Base-by-base conservation (phyloP, 2,113 vertebrate genomes). In the Sprattus sprattus region DNA sequence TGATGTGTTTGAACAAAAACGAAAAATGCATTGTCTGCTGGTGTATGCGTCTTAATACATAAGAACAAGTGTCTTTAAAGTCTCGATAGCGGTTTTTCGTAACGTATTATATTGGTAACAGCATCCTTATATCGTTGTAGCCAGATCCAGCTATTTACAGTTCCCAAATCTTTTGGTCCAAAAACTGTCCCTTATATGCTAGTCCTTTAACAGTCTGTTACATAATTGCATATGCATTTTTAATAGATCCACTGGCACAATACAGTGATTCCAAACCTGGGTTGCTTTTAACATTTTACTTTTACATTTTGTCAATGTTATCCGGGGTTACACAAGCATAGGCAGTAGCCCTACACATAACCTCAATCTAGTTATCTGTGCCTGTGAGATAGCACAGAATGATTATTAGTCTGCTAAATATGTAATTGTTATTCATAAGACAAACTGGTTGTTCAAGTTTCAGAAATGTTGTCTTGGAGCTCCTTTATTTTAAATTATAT, bases 191-290 rank as follows among this genome's bases (percentile, higher is more conserved):
- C 15, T 28, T 78, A 32, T 18, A 60, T 4, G 71, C 28, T 75
- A 75, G 28, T 15, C 28, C 25, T 78, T 39, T 16, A 44, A 32
- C 71, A 78, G 28, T 16, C 71, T 78, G 71, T 78, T 78, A 78
- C 71, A 78, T 78, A 78, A 78, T 39, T 78, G 71, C 71, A 39
- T 78, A 39, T 78, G 28, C 71, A 78, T 78, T 39, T 78, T 78
- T 78, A 78, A 78, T 32, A 78, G 71, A 16, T 78, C 71, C 28
- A 16, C 28, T 11, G 25, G 71, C 71, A 78, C 71, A 28, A 39
- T 15, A 39, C 9, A 39, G 11, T 39, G 11, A 71, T 11, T 15
- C 11, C 22, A 64, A 45, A 54, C 28, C 20, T 50, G 20, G 20
- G 6, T 7, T 57, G 15, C 45, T 45, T 64, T 64, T 78, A 44